phyloP scores from a whole-genome alignment of 1,140 invertebrate species.

The Amphibalanus amphitrite region DNA sequence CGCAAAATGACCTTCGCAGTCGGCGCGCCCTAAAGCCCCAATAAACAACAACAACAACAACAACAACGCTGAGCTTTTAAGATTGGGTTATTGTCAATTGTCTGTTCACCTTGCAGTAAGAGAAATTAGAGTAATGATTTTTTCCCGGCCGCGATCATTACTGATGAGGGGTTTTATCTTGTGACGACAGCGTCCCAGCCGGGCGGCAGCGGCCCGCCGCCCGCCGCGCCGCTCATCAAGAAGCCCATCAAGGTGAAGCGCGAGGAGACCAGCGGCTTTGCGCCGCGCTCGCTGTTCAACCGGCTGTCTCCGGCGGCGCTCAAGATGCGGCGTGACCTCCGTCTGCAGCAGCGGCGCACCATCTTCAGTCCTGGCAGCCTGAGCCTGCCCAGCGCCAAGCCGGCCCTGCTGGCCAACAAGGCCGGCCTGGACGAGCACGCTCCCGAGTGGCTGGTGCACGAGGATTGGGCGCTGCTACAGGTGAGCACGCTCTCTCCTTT shows the following conservation, averaged over 20 bases:
- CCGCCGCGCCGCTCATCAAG: neutral
- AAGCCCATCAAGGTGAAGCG: constrained; percentile 35
- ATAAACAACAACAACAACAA: no score
- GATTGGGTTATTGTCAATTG: no score
- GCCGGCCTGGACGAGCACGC: constrained; percentile 34
- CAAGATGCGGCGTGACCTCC: constrained; percentile 56
- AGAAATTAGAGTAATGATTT: no score
- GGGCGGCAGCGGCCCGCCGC: neutral
- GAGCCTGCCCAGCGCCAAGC: constrained; percentile 28
- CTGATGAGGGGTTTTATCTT: no score
- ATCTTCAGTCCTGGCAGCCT: constrained; percentile 19
- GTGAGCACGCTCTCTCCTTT: constrained; percentile 21
- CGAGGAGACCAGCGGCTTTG: constrained; percentile 54
- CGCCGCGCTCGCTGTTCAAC: constrained; percentile 73
- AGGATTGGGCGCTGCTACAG: constrained; percentile 67
- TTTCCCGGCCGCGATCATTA: no score
- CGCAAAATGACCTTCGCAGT: no score
- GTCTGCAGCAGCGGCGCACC: constrained; percentile 43
- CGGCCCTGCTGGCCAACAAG: constrained; percentile 30
- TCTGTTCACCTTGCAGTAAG: no score
- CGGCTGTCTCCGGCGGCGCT: constrained; percentile 54
- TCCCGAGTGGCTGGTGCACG: constrained; percentile 72
- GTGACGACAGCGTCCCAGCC: constrained; percentile 5
- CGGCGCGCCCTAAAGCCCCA: no score
- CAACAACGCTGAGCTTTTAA: no score